Base-by-base conservation (phyloP, 2,888 invertebrate species). In the Coelopa pilipes region DNA sequence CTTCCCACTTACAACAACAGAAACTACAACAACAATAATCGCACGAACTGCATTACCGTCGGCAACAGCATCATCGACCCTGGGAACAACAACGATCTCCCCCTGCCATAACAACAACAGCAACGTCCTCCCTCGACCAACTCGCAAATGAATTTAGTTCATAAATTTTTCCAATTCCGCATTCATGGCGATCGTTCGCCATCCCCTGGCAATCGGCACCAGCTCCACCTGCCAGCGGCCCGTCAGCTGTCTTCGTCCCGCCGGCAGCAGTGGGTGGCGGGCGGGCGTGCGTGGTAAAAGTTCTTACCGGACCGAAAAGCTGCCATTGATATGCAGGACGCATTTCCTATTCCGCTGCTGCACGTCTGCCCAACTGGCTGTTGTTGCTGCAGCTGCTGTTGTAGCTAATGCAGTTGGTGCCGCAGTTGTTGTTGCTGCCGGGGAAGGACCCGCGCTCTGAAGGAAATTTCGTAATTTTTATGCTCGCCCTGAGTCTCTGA, bases 381-480 rank as follows among this genome's bases (percentile, higher is more conserved):
- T 34, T 34, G 34, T 34, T 34, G 34, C 4, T 34, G 34, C 34
- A 34, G 7, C 34, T 34, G 34, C 2, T 34, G 34, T 34, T 34
- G 34, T 34, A 34, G 34, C 7, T 34, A 34, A 34, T 34, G 7
- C 34, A 82, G 78, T 81, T 80, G 72, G 11, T 69, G 50, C 60
- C 55, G 55, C 46, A 46, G 17, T 62, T 62, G 49, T 15, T 62
- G 49, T 49, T 70, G 70, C 57, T 74, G 69, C 74, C 67, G 24
- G 13, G 60, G 21, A 19, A 15, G 45, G 15, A 62, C 60, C 19
- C 24, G 82, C 13, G n/a, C 53, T 79, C 79, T 80, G 83, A 83
- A 84, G 82, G 84, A 84, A 83, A 83, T 84, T 82, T 84, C 79
- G 83, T 81, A 81, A 83, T 84, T 83, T 82, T 81, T 82, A 83